Percentiles rank a stretch among this genome's conserved stretches.
phyloP scores from a whole-genome alignment of 2,888 invertebrate species.

The Lasiommata megera region DNA sequence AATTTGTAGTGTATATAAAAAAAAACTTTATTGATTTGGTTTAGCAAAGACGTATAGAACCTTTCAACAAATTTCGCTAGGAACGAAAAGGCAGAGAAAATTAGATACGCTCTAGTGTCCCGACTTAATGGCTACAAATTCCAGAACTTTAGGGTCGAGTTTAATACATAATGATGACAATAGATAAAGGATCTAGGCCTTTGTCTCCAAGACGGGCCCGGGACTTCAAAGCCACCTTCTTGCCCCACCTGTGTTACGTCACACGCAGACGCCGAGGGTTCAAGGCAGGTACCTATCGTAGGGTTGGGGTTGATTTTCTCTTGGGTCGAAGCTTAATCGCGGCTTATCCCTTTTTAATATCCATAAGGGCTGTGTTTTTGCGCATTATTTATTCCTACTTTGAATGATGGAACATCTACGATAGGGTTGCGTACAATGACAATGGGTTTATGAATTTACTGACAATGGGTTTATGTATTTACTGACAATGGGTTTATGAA shows the following conservation, averaged over 20 bases:
- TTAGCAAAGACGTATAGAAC: too few species aligned
- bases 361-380: neutral
- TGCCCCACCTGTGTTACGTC: neutral
- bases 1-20: too few species aligned
- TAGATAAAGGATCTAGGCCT: neutral
- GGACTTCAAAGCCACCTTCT: neutral
- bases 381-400: neutral
- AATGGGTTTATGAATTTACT: too few species aligned
- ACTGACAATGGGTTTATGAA: too few species aligned
- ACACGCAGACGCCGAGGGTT: neutral
- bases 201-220: neutral
- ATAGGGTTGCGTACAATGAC: too few species aligned
- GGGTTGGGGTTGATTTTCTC: neutral
- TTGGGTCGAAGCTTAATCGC: neutral
- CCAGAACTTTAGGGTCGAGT: neutral
- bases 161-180: neutral
- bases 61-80: too few species aligned
- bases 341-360: conserved; percentile 1
- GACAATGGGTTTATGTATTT: too few species aligned
- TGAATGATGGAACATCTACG: neutral
- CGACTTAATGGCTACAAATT: neutral
- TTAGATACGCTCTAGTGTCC: too few species aligned
- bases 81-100: too few species aligned
- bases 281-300: neutral
- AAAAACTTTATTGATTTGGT: too few species aligned